phyloP scores from a whole-genome alignment of 2,113 vertebrate genomes.

The Nymphicus hollandicus region DNA sequence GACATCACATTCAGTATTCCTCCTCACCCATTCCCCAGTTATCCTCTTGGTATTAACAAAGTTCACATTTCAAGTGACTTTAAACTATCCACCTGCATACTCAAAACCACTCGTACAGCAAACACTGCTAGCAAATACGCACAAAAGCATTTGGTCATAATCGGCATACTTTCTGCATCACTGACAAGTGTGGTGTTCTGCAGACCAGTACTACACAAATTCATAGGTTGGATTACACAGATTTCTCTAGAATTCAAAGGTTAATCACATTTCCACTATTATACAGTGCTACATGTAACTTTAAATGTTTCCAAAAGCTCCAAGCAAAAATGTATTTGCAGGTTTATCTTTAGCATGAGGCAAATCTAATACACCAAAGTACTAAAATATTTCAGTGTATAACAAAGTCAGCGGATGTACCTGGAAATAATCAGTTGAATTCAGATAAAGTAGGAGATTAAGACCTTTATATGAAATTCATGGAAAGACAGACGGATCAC shows the following conservation, averaged over 20 bases:
- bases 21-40: background rate
- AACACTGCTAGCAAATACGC: background rate
- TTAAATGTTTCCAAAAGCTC: background rate
- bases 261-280: background rate
- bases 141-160: background rate
- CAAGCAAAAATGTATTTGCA: background rate
- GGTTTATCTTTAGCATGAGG: background rate
- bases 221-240: background rate
- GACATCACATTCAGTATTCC: background rate
- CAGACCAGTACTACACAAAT: background rate
- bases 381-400: background rate
- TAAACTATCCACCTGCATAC: background rate
- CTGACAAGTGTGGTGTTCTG: background rate
- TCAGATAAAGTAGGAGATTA: background rate
- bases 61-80: background rate
- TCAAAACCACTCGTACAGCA: slow-evolving; percentile 2
- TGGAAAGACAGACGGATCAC: background rate
- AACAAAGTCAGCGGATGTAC: background rate
- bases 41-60: background rate
- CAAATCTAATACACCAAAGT: background rate
- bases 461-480: background rate
- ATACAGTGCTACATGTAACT: background rate
- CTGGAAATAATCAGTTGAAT: background rate
- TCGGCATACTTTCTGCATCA: slow-evolving; percentile 46
- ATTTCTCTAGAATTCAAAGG: background rate